A percentile compares a stretch with the other conserved stretches of the same genome.
Evolutionary conservation across 2,797 vertebrate genomes (phyloP).

Genomic region (Cyprinella venusta): DNA sequence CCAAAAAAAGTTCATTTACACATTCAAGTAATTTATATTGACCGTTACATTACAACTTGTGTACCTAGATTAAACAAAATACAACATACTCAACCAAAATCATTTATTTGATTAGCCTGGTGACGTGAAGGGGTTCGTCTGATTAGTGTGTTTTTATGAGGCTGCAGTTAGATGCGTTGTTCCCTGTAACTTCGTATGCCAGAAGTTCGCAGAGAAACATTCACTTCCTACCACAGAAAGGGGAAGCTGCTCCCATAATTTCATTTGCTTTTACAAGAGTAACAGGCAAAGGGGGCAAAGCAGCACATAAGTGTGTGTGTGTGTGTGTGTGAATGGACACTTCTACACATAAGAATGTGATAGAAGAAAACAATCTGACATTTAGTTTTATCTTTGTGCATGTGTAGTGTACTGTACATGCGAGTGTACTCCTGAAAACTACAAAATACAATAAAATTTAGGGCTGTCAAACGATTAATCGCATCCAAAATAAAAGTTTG

Average conservation of each 20-base stretch:
- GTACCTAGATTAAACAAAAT: neutral
- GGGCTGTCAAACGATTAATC: too few species aligned
- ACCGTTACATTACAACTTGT: too few species aligned
- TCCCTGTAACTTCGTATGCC: constrained; percentile 52
- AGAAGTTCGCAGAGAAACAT: constrained; percentile 56
- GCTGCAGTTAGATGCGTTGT: constrained; percentile 30
- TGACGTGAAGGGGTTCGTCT: constrained; percentile 19
- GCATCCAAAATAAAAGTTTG: too few species aligned
- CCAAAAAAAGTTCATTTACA: neutral
- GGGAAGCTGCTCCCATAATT: constrained; percentile 58
- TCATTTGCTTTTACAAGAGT: constrained; percentile 49
- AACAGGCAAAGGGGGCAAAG: constrained; percentile 37
- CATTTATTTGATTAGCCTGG: neutral
- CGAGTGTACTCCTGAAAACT: neutral
- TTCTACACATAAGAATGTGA: constrained; percentile 22
- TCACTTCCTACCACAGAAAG: constrained; percentile 64
- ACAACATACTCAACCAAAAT: neutral
- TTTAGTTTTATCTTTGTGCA: neutral
- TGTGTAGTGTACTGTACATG: neutral
- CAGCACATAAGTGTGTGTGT: constrained; percentile 31
- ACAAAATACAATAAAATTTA: neutral
- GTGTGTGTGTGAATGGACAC: constrained; percentile 7
- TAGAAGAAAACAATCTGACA: neutral
- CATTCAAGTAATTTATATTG: neutral
- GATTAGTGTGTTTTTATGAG: constrained; percentile 37